These are phyloP conservation scores for Chaetodon trifasciatus DNA, from an alignment of 2,797 vertebrate genomes.

Conservation along the genomic window DNA sequence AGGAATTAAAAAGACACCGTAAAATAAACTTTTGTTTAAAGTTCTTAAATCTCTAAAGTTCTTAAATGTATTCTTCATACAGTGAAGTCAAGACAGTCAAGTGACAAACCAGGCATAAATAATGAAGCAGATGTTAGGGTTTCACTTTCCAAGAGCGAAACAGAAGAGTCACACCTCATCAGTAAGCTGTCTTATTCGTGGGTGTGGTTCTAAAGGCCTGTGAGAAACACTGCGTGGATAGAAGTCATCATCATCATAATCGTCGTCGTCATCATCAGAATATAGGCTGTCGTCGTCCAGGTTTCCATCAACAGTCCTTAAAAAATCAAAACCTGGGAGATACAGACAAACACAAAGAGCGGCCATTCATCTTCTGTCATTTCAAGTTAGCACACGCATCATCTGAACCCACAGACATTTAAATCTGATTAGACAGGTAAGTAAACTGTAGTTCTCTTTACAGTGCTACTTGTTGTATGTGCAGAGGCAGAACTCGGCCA, in stretches of 20 bases:
- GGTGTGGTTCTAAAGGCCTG: slow-evolving; percentile 64
- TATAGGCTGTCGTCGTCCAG: slow-evolving; percentile 49
- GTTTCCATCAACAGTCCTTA: slow-evolving; percentile 18
- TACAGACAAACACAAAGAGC: not conserved
- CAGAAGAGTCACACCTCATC: slow-evolving; percentile 65
- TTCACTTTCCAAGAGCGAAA: slow-evolving; percentile 22
- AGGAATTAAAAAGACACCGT: not conserved
- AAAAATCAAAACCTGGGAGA: slow-evolving; percentile 55
- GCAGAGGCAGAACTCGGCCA: no score
- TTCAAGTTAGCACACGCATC: no score
- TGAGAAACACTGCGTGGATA: not conserved
- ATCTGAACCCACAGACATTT: no score
- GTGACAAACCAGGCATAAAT: not conserved
- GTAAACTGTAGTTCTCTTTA: no score
- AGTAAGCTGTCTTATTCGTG: slow-evolving; percentile 70
- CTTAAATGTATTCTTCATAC: not conserved
- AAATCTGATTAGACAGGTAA: no score
- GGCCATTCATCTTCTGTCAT: not conserved
- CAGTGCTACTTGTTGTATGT: not conserved
- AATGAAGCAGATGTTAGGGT: not conserved
- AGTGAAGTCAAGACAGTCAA: not conserved
- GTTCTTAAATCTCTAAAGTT: not conserved
- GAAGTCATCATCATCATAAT: not conserved
- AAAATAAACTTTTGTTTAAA: not conserved
- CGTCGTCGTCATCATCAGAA: slow-evolving; percentile 37